phyloP scores from a whole-genome alignment of 2,797 vertebrate genomes.

The Sebastes minor region DNA sequence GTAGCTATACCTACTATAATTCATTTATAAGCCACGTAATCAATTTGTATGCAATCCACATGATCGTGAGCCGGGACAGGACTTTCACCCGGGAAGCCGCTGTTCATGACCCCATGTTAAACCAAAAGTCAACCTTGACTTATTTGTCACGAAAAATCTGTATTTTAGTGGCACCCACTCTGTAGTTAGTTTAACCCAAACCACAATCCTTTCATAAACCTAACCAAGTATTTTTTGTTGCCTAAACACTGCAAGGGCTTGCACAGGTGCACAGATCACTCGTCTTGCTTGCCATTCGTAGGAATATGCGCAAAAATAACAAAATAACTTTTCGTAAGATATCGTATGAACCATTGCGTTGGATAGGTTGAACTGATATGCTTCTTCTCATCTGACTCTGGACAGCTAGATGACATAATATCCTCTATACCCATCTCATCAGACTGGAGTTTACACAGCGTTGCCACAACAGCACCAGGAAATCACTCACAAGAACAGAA shows the following conservation, averaged over 20 bases:
- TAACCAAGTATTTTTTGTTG: no score
- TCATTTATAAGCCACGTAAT: background rate
- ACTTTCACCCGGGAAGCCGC: no score
- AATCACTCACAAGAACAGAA: background rate
- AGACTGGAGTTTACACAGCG: background rate
- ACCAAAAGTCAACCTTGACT: no score
- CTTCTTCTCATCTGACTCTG: background rate
- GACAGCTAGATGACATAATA: background rate
- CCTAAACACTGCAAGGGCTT: no score
- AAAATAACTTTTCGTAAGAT: background rate
- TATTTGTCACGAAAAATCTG: no score
- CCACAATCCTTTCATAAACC: no score
- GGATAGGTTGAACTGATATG: background rate
- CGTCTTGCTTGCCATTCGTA: no score
- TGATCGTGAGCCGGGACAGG: background rate
- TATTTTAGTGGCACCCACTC: no score
- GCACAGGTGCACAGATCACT: no score
- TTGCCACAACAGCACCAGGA: background rate
- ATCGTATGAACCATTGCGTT: background rate
- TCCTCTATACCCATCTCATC: background rate
- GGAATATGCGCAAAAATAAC: no score
- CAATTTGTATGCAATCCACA: background rate
- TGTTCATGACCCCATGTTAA: no score
- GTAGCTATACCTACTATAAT: background rate
- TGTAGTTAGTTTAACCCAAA: no score